Percentiles rank a stretch among this genome's conserved stretches.
Evolutionary conservation across 2,888 invertebrate species (phyloP).

Genomic region (Rotaria socialis): DNA sequence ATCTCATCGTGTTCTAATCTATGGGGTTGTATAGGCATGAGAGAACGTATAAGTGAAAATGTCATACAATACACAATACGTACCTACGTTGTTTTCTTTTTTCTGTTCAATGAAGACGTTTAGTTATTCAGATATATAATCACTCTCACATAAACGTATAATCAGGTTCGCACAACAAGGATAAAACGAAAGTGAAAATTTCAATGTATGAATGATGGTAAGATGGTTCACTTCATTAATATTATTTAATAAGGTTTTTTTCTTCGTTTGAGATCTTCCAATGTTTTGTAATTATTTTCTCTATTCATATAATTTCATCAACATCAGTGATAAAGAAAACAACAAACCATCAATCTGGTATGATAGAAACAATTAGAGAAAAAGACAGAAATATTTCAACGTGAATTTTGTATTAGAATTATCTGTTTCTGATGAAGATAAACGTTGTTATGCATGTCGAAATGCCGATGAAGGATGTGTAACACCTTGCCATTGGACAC

Average conservation of each 20-base stretch:
- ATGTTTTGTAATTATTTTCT: neutral
- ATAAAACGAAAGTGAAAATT: neutral
- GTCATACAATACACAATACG: neutral
- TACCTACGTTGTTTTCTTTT: neutral
- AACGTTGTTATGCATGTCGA: slow-evolving; percentile 21
- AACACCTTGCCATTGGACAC: slow-evolving; percentile 13
- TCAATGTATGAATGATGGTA: slow-evolving; percentile 24
- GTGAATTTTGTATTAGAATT: neutral
- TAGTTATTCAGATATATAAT: neutral
- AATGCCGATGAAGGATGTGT: neutral
- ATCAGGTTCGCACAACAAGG: neutral
- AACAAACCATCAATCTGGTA: neutral
- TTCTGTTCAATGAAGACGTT: slow-evolving; percentile 13
- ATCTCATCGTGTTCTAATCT: slow-evolving; percentile 10
- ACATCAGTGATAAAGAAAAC: neutral
- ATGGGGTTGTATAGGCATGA: neutral
- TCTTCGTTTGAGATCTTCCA: neutral
- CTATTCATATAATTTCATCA: neutral
- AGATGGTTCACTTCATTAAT: neutral
- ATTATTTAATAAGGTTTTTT: neutral
- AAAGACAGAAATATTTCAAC: too few species aligned
- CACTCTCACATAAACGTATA: neutral
- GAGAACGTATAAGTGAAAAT: slow-evolving; percentile 23
- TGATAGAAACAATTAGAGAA: neutral
- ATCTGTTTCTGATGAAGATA: slow-evolving; percentile 20